Base-by-base conservation (phyloP, 2,888 invertebrate species). In the Microlaimidae sp. region DNA sequence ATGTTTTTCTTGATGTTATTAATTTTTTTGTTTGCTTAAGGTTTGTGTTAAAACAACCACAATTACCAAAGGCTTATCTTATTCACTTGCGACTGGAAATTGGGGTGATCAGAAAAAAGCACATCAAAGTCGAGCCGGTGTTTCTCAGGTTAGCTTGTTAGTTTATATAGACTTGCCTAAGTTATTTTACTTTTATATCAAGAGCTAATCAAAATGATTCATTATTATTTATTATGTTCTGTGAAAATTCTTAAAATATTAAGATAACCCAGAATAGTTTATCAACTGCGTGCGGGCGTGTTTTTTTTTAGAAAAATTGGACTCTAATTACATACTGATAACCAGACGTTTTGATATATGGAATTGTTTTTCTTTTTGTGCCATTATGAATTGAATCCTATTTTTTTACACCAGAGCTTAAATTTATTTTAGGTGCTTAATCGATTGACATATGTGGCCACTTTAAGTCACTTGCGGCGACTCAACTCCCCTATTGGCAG, bases 31-130 rank as follows among this genome's bases (percentile, higher is more conserved):
- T 7, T 10, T 28, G 19, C 23, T 4, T 32, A n/a, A 49, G 49
- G 49, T 43, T 28, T 53, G 53, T 24, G 90, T 95, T 52, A 93
- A 92, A 74, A 93, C 95, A 0, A 84, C 92, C 70, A 87, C 93
- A 53, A 95, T 99, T 57, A 95, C 97, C 1, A 93, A 97, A 71
- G 97, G 97, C 28, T 75, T 99, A 53, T 79, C 92, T 63, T 99
- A 99, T 70, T 97, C 97, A 0, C 77, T 99, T 64, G 97, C 97
- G 62, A 99, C 97, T 29, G 97, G 97, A 38, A 99, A 99, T 73
- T 99, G 97, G 97, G 97, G 97, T 48, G 97, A 99, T 71, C 97
- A 99, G 75, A 99, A 97, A 74, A 99, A 97, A 71, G 97, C 97
- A 54, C 95, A 97, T 80, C 90, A 92, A 75, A 93, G 89, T 24